Conservation (phyloP, 2,113 vertebrate genomes). For the Australoheros scitulus region DNA sequence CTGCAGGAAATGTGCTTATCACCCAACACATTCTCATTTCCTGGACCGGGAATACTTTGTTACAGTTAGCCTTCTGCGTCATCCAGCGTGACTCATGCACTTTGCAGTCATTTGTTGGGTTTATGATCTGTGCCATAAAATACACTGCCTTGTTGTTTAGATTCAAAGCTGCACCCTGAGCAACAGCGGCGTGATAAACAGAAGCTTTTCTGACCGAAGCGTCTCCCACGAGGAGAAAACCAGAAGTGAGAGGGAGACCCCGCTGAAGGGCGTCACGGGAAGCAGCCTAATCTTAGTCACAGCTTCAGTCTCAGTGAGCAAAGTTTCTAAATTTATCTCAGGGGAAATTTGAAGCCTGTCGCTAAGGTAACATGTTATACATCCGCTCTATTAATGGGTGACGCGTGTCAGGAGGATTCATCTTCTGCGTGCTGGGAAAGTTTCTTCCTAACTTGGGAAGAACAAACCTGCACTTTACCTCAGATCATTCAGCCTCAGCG, state of each 20-base stretch:
- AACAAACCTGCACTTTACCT: background rate
- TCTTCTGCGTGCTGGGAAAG: constrained; percentile 3
- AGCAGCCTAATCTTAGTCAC: constrained; percentile 20
- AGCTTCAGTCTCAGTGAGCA: background rate
- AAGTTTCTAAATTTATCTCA: constrained; percentile 26
- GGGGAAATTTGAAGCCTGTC: background rate
- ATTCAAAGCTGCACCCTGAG: background rate
- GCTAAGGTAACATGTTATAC: background rate
- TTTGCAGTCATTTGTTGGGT: background rate
- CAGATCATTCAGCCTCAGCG: background rate
- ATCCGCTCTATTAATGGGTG: background rate
- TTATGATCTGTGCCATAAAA: background rate
- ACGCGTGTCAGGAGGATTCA: background rate
- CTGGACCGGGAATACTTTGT: background rate
- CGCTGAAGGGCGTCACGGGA: background rate
- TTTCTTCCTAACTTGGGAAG: constrained; percentile 53
- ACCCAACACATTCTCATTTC: constrained; percentile 9
- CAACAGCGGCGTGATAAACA: background rate
- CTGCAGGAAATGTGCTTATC: constrained; percentile 56
- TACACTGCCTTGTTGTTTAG: background rate
- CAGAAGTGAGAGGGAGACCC: constrained; percentile 3
- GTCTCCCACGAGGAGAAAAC: background rate
- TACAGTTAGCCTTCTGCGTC: background rate
- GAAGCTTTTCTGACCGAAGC: background rate
- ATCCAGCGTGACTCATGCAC: too few species aligned